phyloP scores from a whole-genome alignment of 2,113 vertebrate species.

The Nerophis ophidion region DNA sequence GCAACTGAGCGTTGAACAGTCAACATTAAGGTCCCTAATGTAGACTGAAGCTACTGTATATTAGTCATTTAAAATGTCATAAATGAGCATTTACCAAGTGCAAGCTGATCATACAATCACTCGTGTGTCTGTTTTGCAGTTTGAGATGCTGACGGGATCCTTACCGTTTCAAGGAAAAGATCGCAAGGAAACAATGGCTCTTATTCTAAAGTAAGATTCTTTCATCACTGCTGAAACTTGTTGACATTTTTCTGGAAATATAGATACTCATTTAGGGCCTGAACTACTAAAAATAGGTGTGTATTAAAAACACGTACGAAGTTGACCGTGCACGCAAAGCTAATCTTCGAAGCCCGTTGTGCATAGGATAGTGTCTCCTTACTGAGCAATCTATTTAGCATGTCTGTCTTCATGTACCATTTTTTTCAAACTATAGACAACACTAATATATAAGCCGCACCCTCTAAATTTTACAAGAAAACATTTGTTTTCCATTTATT shows the following conservation, averaged over 20 bases:
- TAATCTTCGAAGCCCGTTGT: no score
- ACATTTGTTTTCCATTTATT: no score
- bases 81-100: not conserved
- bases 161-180: slow-evolving; percentile 97
- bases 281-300: no score
- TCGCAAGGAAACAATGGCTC: slow-evolving; percentile 96
- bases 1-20: not conserved
- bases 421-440: no score
- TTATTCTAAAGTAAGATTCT: slow-evolving; percentile 92
- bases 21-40: not conserved
- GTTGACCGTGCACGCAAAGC: no score
- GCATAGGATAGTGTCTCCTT: no score
- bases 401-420: no score
- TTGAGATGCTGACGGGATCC: slow-evolving; percentile 96
- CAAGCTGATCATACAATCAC: not conserved
- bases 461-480: no score
- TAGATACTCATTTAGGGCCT: not conserved
- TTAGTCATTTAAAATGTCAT: not conserved
- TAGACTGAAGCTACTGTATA: not conserved
- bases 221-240: not conserved
- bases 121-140: slow-evolving; percentile 69
- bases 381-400: no score
- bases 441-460: no score
- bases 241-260: not conserved
- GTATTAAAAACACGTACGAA: no score